Percentiles rank a stretch among this genome's conserved stretches.
Evolutionary conservation across 2,888 invertebrate genomes (phyloP).

Genomic region (Operophtera brumata): DNA sequence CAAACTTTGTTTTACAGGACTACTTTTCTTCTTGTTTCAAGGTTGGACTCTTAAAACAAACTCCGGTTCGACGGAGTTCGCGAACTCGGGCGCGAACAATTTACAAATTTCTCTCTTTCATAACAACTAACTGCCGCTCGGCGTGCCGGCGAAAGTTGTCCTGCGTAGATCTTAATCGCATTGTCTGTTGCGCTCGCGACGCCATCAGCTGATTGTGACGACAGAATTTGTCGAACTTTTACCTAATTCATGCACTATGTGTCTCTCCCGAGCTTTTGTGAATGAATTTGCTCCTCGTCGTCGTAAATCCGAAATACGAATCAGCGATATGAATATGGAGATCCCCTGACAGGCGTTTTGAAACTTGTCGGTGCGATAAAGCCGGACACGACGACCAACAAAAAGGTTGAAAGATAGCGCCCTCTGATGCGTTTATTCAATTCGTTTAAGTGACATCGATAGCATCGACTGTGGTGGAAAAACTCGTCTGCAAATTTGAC

Average conservation of each 20-base stretch:
- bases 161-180: slow-evolving; percentile 82
- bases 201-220: slow-evolving; percentile 77
- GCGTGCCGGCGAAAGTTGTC: slow-evolving; percentile 81
- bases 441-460: slow-evolving; percentile 80
- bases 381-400: slow-evolving; percentile 40
- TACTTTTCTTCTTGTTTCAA: slow-evolving; percentile 83
- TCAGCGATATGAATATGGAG: slow-evolving; percentile 33
- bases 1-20: slow-evolving; percentile 83
- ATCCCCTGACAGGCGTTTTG: slow-evolving; percentile 38
- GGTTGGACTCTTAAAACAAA: slow-evolving; percentile 83
- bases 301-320: slow-evolving; percentile 12
- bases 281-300: slow-evolving; percentile 6
- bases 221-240: slow-evolving; percentile 69
- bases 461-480: slow-evolving; percentile 71
- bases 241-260: slow-evolving; percentile 53
- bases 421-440: slow-evolving; percentile 75
- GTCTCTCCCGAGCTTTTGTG: slow-evolving; percentile 15
- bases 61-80: slow-evolving; percentile 81
- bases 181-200: slow-evolving; percentile 80
- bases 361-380: slow-evolving; percentile 41
- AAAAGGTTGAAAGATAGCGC: slow-evolving; percentile 51
- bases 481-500: slow-evolving; percentile 71
- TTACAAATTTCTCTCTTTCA: slow-evolving; percentile 83
- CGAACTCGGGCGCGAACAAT: slow-evolving; percentile 82
- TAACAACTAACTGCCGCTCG: slow-evolving; percentile 82